Evolutionary conservation across 2,888 invertebrate genomes (phyloP), one percentile per base, ranked within the genome.

Genomic region (Miltochrista miniata): DNA sequence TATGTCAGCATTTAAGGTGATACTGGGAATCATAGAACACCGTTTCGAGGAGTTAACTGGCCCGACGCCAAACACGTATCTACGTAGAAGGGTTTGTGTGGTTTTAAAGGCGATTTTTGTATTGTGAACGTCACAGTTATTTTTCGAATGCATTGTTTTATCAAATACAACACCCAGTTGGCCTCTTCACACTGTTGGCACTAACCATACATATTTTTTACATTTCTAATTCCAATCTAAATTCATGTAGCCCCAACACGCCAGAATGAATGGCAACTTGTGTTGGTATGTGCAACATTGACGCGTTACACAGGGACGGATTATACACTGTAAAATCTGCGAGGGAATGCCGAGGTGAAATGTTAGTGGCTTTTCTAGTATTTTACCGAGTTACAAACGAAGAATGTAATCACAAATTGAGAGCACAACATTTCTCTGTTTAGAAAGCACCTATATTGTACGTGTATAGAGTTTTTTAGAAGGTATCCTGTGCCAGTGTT

Each of bases 141-240:
- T n/a, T n/a, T n/a, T n/a, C n/a, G n/a, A n/a, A n/a, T n/a, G 13
- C 13, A 4, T 8, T 15, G 15, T n/a, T 30, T n/a, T 14, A 4
- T n/a, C n/a, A n/a, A 8, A 45, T 30, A n/a, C 14, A 38, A 31
- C 34, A 13, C 24, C 30, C 18, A 2, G 31, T 13, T 37, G 42
- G 12, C 37, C 37, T 31, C 13, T 10, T 33, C 24, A 30, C 13
- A 35, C 35, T 35, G 37, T 24, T 5, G 5, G 18, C 18, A 24
- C n/a, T 45, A 45, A 54, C 36, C 45, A 41, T 33, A 39, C 13
- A 49, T 36, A 62, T 47, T 60, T 57, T 52, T 60, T 37, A 45
- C 44, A 41, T 48, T 48, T 48, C 45, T 56, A 59, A 61, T 61
- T 47, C 41, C 64, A 64, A 61, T 64, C 64, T 61, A 64, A 59